Conservation (phyloP, 2,888 invertebrate genomes). For the Panopea generosa region DNA sequence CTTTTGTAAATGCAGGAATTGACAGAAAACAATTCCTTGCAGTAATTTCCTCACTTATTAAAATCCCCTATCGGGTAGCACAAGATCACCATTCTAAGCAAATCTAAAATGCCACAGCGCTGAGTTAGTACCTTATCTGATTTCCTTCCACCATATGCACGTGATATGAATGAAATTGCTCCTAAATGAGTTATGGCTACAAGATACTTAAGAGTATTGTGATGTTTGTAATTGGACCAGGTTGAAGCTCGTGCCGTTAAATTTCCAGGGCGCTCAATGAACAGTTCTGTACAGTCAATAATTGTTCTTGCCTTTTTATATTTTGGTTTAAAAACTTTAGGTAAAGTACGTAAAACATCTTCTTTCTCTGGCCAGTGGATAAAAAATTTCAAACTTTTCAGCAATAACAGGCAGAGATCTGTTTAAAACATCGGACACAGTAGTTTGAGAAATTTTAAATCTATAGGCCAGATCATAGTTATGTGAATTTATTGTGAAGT, state of each 20-base stretch:
- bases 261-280: conserved; percentile 17
- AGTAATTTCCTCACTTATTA: conserved; percentile 58
- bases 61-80: too few relatives aligned
- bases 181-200: conserved; percentile 37
- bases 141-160: conserved; percentile 58
- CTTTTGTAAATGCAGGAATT: conserved; percentile 54
- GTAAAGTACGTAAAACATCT: neutral
- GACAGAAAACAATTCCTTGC: conserved; percentile 43
- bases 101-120: conserved; percentile 57
- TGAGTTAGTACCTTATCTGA: conserved; percentile 66
- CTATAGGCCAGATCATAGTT: too few relatives aligned
- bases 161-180: conserved; percentile 51
- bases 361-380: too few relatives aligned
- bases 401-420: too few relatives aligned
- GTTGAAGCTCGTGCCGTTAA: conserved; percentile 1
- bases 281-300: conserved; percentile 39
- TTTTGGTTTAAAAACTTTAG: conserved; percentile 6
- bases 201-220: conserved; percentile 24
- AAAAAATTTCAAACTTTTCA: too few relatives aligned
- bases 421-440: too few relatives aligned
- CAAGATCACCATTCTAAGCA: too few relatives aligned
- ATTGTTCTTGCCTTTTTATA: conserved; percentile 18
- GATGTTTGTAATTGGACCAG: neutral
- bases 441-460: too few relatives aligned
- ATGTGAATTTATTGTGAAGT: too few relatives aligned